phyloP scores from a whole-genome alignment of 2,888 invertebrate species.

The Timandra comae region DNA sequence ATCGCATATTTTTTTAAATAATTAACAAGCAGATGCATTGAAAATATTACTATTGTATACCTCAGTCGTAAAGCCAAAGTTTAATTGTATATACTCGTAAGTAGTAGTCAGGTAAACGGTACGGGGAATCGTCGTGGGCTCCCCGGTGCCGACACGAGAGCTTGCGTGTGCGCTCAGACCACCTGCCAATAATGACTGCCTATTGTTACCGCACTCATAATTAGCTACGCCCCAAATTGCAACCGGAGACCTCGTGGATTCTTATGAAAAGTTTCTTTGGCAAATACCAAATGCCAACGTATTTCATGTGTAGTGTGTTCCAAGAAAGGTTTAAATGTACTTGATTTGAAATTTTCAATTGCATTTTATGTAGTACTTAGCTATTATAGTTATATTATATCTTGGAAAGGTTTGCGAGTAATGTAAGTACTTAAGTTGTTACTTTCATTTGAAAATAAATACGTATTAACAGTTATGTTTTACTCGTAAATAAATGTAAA shows the following conservation, averaged over 20 bases:
- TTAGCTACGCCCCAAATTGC: conserved; percentile 44
- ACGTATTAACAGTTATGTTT: too few relatives aligned
- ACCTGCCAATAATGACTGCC: conserved; percentile 58
- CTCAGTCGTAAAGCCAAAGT: conserved; percentile 21
- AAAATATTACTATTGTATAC: conserved; percentile 10
- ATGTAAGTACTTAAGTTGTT: too few relatives aligned
- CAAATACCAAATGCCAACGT: not conserved
- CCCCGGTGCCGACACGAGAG: conserved; percentile 45
- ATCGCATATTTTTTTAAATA: too few relatives aligned
- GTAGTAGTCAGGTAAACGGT: conserved; percentile 36
- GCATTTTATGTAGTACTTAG: too few relatives aligned
- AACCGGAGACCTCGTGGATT: conserved; percentile 13
- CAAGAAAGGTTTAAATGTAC: too few relatives aligned
- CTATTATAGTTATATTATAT: too few relatives aligned
- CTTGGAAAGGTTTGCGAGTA: too few relatives aligned
- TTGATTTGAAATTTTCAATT: too few relatives aligned
- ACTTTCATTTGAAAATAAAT: too few relatives aligned
- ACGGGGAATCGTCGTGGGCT: conserved; percentile 23
- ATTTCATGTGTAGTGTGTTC: too few relatives aligned
- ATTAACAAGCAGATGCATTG: too few relatives aligned
- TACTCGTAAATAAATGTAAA: too few relatives aligned
- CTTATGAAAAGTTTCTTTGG: not conserved
- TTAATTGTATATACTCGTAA: conserved; percentile 42
- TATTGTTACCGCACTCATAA: conserved; percentile 43
- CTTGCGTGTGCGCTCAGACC: conserved; percentile 52